These are phyloP conservation scores for Channa argus DNA, from an alignment of 2,113 vertebrate genomes.

Conservation along the genomic window DNA sequence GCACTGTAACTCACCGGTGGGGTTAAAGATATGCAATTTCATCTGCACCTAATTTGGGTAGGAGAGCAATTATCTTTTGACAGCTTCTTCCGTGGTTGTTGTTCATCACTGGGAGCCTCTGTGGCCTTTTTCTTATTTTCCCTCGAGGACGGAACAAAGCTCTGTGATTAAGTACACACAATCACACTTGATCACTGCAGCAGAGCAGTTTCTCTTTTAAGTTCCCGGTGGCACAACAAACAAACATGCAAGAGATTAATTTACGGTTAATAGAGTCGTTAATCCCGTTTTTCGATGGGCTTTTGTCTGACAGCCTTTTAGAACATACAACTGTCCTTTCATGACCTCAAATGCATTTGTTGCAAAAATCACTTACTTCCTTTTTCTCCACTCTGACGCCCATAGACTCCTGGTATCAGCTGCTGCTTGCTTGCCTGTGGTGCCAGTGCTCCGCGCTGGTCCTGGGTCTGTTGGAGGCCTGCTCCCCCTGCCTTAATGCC, in stretches of 20 bases:
- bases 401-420: slow-evolving; percentile 68
- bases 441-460: slow-evolving; percentile 53
- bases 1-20: slow-evolving; percentile 18
- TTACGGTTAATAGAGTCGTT: slow-evolving; percentile 73
- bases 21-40: slow-evolving; percentile 74
- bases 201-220: slow-evolving; percentile 59
- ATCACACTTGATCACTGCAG: slow-evolving; percentile 71
- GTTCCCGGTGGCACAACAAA: slow-evolving; percentile 49
- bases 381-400: background rate
- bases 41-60: slow-evolving; percentile 67
- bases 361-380: slow-evolving; percentile 1
- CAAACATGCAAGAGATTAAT: slow-evolving; percentile 73
- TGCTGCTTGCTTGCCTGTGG: slow-evolving; percentile 78
- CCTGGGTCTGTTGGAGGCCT: slow-evolving; percentile 64
- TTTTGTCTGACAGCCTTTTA: slow-evolving; percentile 33
- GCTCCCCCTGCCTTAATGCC: slow-evolving; percentile 36
- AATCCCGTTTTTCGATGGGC: slow-evolving; percentile 43
- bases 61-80: slow-evolving; percentile 70
- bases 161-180: slow-evolving; percentile 79
- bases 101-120: slow-evolving; percentile 64
- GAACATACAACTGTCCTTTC: background rate
- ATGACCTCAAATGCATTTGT: slow-evolving; percentile 17
- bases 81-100: slow-evolving; percentile 57
- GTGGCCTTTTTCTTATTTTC: slow-evolving; percentile 60
- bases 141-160: slow-evolving; percentile 64